These are phyloP conservation scores for Cabera pusaria DNA, from an alignment of 2,888 invertebrate genomes.

Conservation along the genomic window DNA sequence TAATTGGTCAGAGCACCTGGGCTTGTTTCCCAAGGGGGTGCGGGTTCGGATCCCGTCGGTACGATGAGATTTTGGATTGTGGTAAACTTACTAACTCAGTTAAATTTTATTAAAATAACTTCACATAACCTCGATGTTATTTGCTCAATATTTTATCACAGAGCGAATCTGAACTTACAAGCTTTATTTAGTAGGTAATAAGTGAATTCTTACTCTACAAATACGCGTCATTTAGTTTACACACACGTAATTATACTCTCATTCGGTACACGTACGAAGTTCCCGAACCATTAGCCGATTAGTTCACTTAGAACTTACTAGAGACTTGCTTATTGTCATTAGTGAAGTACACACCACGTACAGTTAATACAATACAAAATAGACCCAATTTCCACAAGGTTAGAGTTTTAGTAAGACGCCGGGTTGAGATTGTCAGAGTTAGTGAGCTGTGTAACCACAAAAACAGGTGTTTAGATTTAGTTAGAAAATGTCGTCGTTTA, in stretches of 20 bases:
- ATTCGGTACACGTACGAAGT: conserved; percentile 45
- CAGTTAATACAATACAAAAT: conserved; percentile 3
- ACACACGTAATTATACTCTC: conserved; percentile 42
- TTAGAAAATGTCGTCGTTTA: conserved; percentile 20
- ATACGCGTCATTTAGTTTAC: conserved; percentile 16
- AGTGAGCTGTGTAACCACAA: conserved; percentile 24
- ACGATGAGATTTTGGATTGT: no score
- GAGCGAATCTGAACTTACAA: no score
- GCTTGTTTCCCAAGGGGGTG: no score
- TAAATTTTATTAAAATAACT: no score
- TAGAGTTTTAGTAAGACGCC: conserved; percentile 4
- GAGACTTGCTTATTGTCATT: conserved; percentile 52
- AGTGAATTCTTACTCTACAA: no score
- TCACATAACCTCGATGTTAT: no score
- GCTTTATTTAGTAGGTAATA: no score
- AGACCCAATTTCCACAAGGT: conserved; percentile 19
- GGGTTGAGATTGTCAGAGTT: conserved; percentile 1
- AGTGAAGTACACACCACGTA: conserved; percentile 26
- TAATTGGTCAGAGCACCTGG: no score
- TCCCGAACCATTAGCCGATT: conserved; percentile 67
- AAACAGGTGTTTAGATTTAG: conserved; percentile 37
- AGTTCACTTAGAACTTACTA: conserved; percentile 51
- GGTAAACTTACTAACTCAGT: no score
- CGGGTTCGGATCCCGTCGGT: no score
- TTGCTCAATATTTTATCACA: no score